Percentiles rank a stretch among this genome's conserved stretches.
phyloP scores from a whole-genome alignment of 2,113 vertebrate species.

The Anhinga rufa region DNA sequence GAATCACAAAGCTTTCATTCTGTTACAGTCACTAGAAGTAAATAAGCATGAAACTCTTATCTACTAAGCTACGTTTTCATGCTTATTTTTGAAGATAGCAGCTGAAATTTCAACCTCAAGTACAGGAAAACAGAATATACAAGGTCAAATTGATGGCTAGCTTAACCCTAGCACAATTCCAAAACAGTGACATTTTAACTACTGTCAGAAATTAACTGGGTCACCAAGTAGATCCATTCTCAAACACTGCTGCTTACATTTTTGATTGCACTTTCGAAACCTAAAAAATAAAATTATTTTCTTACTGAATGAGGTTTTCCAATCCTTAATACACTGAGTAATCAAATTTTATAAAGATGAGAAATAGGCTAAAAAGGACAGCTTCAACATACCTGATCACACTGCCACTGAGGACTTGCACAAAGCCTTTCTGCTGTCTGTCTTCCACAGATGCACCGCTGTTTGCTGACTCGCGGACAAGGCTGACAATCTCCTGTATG shows the following conservation, averaged over 20 bases:
- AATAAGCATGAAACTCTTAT: background rate
- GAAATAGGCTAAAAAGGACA: background rate
- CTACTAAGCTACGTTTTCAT: background rate
- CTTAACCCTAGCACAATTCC: background rate
- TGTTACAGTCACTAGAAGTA: background rate
- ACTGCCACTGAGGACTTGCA: constrained; percentile 87
- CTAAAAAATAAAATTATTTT: background rate
- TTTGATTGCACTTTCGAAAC: background rate
- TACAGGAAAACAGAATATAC: background rate
- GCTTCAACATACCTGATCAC: constrained; percentile 74
- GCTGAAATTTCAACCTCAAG: background rate
- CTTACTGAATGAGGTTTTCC: background rate
- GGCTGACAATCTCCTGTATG: constrained; percentile 80
- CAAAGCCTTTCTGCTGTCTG: constrained; percentile 82
- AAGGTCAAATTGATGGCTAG: background rate
- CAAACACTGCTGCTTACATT: background rate
- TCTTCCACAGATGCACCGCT: constrained; percentile 87
- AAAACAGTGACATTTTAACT: background rate
- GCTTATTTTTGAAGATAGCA: background rate
- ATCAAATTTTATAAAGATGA: background rate
- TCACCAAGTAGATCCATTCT: background rate
- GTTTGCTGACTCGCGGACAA: constrained; percentile 88
- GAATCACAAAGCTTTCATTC: background rate
- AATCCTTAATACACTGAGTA: background rate
- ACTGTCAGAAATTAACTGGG: background rate